These are phyloP conservation scores for Anaspis maculata DNA, from an alignment of 2,888 invertebrate species.

Conservation along the genomic window DNA sequence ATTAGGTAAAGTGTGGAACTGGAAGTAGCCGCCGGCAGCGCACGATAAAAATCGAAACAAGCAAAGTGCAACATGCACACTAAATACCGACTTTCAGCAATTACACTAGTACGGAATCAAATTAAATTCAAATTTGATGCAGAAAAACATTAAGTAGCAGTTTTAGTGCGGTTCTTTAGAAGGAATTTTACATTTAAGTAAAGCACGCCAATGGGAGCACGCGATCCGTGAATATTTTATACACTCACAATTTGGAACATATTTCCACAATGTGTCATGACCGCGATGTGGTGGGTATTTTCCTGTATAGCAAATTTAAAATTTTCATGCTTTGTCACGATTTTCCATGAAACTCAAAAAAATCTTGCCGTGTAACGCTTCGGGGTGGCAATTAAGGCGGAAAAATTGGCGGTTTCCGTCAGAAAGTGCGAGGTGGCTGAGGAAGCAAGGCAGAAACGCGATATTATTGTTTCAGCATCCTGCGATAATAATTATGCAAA, in stretches of 20 bases:
- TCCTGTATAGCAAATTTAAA: conserved; percentile 9
- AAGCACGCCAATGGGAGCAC: conserved; percentile 10
- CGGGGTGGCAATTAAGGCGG: no score
- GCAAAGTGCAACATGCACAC: background rate
- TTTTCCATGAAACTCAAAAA: background rate
- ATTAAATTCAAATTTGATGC: conserved; percentile 8
- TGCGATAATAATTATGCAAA: conserved; percentile 24
- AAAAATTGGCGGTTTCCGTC: no score
- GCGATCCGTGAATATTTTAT: conserved; percentile 13
- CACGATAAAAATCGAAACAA: no score
- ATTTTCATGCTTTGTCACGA: conserved; percentile 5
- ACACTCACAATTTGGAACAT: conserved; percentile 6
- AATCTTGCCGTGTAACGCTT: no score
- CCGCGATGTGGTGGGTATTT: conserved; percentile 3
- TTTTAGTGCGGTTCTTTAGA: conserved; percentile 10
- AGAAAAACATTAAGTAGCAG: conserved; percentile 9
- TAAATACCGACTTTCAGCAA: conserved; percentile 3
- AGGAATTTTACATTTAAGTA: conserved; percentile 10
- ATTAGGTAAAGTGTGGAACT: no score
- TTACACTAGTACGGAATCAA: conserved; percentile 1
- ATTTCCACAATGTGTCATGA: conserved; percentile 5
- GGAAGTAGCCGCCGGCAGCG: no score
- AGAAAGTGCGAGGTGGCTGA: no score
- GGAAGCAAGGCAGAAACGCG: no score
- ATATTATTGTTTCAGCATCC: conserved; percentile 15